Evolutionary conservation across 1,140 invertebrate genomes (phyloP).

Genomic region (Conus betulinus): DNA sequence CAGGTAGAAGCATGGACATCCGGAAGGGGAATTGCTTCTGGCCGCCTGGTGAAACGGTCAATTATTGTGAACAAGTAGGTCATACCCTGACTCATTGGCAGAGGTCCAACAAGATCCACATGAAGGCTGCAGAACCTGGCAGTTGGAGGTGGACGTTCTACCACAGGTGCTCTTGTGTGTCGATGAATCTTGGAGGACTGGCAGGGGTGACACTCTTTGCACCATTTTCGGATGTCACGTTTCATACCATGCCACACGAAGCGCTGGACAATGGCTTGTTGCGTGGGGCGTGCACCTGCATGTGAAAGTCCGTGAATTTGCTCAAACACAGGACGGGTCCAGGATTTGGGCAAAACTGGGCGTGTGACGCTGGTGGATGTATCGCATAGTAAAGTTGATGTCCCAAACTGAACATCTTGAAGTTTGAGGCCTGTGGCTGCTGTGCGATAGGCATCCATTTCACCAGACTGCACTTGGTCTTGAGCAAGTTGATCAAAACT

Average conservation of each 20-base stretch:
- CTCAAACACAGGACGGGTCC: neutral
- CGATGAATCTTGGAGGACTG: neutral
- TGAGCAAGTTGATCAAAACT: neutral
- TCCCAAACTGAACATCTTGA: neutral
- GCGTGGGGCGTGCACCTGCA: neutral
- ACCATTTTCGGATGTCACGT: neutral
- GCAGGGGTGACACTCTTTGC: slow-evolving; percentile 3
- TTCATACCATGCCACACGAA: slow-evolving; percentile 33
- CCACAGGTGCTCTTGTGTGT: slow-evolving; percentile 5
- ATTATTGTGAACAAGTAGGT: slow-evolving; percentile 71
- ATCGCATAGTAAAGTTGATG: neutral
- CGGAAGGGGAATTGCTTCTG: slow-evolving; percentile 72
- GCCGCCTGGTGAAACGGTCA: slow-evolving; percentile 65
- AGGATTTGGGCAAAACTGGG: slow-evolving; percentile 1
- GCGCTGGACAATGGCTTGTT: slow-evolving; percentile 9
- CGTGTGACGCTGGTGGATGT: neutral
- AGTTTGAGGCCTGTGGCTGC: neutral
- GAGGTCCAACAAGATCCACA: slow-evolving; percentile 77
- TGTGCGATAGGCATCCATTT: too few species aligned
- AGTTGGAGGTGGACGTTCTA: slow-evolving; percentile 4
- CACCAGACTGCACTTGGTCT: too few species aligned
- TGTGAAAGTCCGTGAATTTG: slow-evolving; percentile 27
- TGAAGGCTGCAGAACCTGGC: slow-evolving; percentile 72
- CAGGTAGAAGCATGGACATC: slow-evolving; percentile 70
- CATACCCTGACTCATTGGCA: slow-evolving; percentile 67